A percentile compares a stretch with the other conserved stretches of the same genome.
Evolutionary conservation across 1,140 invertebrate genomes (phyloP).

Genomic region (Orius laevigatus): DNA sequence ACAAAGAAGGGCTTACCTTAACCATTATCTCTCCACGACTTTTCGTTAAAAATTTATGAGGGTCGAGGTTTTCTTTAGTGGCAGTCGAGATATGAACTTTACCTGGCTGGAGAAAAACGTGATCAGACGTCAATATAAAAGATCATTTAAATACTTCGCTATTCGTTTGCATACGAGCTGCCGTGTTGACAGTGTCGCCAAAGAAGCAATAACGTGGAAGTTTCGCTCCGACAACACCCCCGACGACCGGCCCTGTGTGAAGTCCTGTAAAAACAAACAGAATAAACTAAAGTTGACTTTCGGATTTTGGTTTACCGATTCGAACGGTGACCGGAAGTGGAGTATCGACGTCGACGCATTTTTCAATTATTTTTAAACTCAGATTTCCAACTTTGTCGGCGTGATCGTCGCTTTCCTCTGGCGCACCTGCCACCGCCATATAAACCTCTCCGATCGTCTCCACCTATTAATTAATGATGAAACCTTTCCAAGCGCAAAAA

Average conservation of each 20-base stretch:
- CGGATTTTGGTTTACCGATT: neutral
- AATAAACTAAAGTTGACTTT: too few relatives aligned
- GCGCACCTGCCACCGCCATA: constrained; percentile 73
- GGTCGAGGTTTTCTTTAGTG: constrained; percentile 40
- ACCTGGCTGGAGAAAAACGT: constrained; percentile 31
- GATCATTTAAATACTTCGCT: constrained; percentile 27
- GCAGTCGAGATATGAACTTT: constrained; percentile 48
- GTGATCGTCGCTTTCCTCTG: constrained; percentile 59
- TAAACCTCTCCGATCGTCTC: constrained; percentile 77
- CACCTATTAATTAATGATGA: constrained; percentile 35
- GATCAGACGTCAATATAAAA: neutral
- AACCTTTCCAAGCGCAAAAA: too few relatives aligned
- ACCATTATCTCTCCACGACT: constrained; percentile 36
- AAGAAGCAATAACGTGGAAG: constrained; percentile 53
- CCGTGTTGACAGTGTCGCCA: constrained; percentile 39
- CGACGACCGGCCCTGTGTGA: constrained; percentile 40
- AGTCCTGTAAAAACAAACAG: constrained; percentile 26
- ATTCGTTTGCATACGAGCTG: constrained; percentile 34
- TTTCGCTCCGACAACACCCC: constrained; percentile 42
- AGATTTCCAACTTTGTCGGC: constrained; percentile 63
- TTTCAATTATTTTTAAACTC: constrained; percentile 29
- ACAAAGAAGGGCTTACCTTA: constrained; percentile 26
- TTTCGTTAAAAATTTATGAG: constrained; percentile 40
- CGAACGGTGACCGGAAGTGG: neutral
- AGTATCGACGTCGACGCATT: neutral